Evolutionary conservation across 2,797 vertebrate genomes (phyloP), one percentile per base, ranked within the genome.

Genomic region (Sardinella longiceps): DNA sequence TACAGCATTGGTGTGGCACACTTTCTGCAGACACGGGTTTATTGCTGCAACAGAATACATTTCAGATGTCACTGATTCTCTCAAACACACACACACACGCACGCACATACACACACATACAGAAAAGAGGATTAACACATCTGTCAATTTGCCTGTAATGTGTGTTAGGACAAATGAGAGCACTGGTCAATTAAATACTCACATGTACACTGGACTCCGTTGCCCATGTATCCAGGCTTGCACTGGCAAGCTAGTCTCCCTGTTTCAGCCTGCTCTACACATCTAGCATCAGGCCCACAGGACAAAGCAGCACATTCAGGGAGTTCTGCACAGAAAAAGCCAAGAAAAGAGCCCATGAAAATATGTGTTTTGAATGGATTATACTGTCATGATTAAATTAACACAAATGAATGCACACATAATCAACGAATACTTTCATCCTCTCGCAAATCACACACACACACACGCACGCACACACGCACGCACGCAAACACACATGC

Each of bases 211-310:
- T 66, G 33, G 6, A 86, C 81, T 20, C 95, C 92, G 0, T 94
- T 86, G 5, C 87, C 83, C 0, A 92, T 87, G 92, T 96, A 97
- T 80, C 84, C 92, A 0, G 95, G 96, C 50, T 96, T 88, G 87
- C 98, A 99, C 0, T 82, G 94, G 88, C 98, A 99, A 80, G 91
- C 87, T 70, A 98, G 90, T 86, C 66, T 84, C 0, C 94, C 94
- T 0, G 91, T 86, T 0, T 87, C 90, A 1, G 93, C 92, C 28
- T 95, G 92, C 4, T 95, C 94, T 81, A 94, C 90, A 80, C 98
- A 99, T 56, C 95, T 95, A 86, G 96, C 92, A 85, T 96, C 94
- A 6, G 85, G 85, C 25, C 91, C 93, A 89, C 98, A 99, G 23
- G 0, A 82, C 86, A 99, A 93, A 0, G 92, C 83, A 14, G 87